Evolutionary conservation across 2,113 vertebrate species (phyloP), one percentile per base, ranked within the genome.

Genomic region (Coregonus clupeaformis): DNA sequence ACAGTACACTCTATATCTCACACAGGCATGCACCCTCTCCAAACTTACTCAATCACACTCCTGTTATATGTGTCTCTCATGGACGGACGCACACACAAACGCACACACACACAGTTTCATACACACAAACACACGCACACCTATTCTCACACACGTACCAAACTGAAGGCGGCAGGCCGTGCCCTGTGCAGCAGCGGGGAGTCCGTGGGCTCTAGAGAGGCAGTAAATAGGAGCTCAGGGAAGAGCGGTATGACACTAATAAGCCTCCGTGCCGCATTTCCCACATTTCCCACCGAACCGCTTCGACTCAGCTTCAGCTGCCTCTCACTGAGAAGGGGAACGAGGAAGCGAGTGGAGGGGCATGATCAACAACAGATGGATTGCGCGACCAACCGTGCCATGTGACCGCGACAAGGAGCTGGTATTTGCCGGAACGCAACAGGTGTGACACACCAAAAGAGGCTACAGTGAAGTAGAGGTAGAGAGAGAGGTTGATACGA

Each of bases 221-320:
- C 62, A 24, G 68, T 64, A 72, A 77, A 75, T 77, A 74, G 76
- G 55, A 77, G 77, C 79, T 79, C 57, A 74, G 74, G 30, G 73
- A 64, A 79, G 63, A 57, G 47, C 42, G 30, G 75, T 72, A 72
- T 79, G 83, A 84, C 83, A 69, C 72, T 84, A 81, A 84, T 84
- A 79, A 84, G 77, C 74, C 76, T 79, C 73, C 49, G 71, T 3
- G 71, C 16, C 68, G 76, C 82, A 68, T 75, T 80, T 75, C 57
- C 27, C 64, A 70, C 9, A 16, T 49, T 66, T 75, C 55, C 45
- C 68, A 30, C 62, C 22, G 47, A 68, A 68, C 14, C 71, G 62
- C 68, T 49, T 47, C 42, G 57, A 65, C 68, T 36, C 29, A 42
- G 36, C 9, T 42, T 47, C 32, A 45, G 29, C 18, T 20, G 18